Evolutionary conservation across 2,888 invertebrate genomes (phyloP).

Genomic region (Saturnia japonica): DNA sequence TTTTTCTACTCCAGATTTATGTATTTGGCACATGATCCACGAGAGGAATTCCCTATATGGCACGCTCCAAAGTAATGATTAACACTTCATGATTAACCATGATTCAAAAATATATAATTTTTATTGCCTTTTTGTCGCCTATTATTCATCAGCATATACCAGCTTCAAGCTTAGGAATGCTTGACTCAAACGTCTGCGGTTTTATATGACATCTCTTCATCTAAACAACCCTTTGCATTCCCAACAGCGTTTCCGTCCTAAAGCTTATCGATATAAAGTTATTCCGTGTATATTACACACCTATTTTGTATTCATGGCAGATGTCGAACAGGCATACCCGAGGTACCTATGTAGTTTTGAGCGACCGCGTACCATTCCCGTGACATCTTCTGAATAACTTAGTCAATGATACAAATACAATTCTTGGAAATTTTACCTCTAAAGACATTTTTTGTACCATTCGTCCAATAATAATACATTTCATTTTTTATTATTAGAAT

Average conservation of each 20-base stretch:
- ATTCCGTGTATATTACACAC: background rate
- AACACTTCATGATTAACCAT: too few species aligned
- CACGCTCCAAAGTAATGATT: too few species aligned
- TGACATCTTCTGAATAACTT: background rate
- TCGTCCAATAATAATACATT: background rate
- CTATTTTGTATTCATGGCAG: background rate
- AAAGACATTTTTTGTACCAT: background rate
- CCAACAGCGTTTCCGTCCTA: constrained; percentile 15
- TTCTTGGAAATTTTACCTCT: background rate
- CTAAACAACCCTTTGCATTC: background rate
- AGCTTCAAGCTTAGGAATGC: background rate
- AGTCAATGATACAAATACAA: background rate
- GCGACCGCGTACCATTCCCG: background rate
- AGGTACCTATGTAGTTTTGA: background rate
- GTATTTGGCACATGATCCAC: too few species aligned
- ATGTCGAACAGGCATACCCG: background rate
- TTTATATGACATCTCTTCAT: background rate
- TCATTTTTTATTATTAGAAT: too few species aligned
- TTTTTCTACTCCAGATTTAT: too few species aligned
- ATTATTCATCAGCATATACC: too few species aligned
- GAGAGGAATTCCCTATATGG: too few species aligned
- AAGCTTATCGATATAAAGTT: constrained; percentile 1
- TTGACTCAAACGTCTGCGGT: background rate
- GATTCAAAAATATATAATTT: background rate
- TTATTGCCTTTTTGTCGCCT: too few species aligned